phyloP scores from a whole-genome alignment of 2,797 vertebrate genomes.

The Lophotriccus pileatus region DNA sequence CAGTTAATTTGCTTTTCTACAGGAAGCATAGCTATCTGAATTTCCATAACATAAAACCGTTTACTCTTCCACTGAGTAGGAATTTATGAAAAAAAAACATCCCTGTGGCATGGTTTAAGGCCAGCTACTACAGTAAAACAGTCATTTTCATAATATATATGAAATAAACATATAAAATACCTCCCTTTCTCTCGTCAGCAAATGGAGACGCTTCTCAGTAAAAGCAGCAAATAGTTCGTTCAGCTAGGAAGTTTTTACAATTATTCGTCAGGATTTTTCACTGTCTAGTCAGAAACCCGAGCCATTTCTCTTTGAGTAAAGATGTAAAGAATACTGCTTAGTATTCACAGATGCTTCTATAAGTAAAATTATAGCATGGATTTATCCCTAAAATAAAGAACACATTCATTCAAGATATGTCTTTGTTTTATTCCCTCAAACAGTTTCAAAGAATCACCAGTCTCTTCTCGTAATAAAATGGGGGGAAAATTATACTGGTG shows the following conservation, averaged over 20 bases:
- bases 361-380: neutral
- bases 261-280: neutral
- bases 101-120: neutral
- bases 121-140: neutral
- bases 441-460: neutral
- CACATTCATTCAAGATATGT: neutral
- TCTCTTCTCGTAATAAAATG: constrained; percentile 43
- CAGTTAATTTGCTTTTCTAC: constrained; percentile 31
- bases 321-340: neutral
- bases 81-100: neutral
- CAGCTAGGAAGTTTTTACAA: neutral
- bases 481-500: constrained; percentile 4
- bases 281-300: neutral
- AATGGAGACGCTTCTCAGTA: neutral
- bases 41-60: neutral
- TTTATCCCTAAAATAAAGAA: neutral
- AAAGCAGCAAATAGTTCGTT: neutral
- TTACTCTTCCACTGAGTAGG: neutral
- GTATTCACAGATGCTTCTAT: neutral
- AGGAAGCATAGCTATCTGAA: neutral
- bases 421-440: constrained; percentile 6
- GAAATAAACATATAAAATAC: neutral
- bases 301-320: neutral
- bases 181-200: neutral
- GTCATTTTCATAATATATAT: neutral